These are phyloP conservation scores for Chrysemys picta DNA, from an alignment of 2,113 vertebrate genomes.

Conservation along the genomic window DNA sequence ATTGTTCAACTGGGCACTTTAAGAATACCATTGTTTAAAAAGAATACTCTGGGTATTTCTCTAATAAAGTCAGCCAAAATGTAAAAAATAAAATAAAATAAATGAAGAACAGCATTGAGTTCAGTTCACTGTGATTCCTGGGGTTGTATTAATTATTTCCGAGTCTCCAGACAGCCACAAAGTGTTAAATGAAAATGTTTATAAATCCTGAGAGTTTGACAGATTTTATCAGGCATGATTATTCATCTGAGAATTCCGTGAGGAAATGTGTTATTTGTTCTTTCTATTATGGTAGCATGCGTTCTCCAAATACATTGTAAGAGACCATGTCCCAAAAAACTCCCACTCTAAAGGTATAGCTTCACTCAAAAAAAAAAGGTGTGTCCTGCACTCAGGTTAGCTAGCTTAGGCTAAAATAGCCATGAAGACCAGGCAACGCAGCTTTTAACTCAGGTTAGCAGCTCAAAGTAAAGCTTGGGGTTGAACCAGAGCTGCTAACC, in stretches of 20 bases:
- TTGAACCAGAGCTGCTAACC: no score
- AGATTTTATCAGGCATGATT: background rate
- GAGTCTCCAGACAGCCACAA: background rate
- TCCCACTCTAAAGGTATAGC: no score
- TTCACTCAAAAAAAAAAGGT: no score
- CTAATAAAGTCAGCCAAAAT: background rate
- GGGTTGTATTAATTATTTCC: background rate
- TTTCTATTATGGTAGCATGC: background rate
- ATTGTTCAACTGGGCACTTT: background rate
- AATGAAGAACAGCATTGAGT: background rate
- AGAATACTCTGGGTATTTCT: background rate
- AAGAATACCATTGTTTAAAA: background rate
- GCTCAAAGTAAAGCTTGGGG: no score
- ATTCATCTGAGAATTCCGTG: background rate
- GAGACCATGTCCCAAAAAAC: no score
- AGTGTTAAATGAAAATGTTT: constrained; percentile 8
- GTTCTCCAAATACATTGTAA: background rate
- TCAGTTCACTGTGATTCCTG: background rate
- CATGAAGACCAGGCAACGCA: no score
- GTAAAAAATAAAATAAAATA: background rate
- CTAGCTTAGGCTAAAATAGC: no score
- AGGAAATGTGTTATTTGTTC: background rate
- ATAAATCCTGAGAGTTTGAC: background rate
- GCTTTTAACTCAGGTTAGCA: no score
- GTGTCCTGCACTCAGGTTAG: no score